Conservation (phyloP, 2,113 vertebrate genomes). For the Pomatostomus ruficeps region DNA sequence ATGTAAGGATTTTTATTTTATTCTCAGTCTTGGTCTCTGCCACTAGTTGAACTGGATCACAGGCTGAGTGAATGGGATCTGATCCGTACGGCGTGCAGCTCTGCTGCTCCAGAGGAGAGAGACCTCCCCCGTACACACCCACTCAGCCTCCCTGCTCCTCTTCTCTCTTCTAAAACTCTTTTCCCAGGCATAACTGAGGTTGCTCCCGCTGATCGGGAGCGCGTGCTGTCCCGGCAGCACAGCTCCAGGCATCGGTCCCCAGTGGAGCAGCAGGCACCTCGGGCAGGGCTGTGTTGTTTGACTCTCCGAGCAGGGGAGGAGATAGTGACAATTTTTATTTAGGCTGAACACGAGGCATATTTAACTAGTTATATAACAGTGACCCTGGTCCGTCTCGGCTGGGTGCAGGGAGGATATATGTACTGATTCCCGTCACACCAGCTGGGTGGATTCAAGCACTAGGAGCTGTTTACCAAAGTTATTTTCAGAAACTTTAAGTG, state of each 20-base stretch:
- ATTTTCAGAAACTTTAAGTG: constrained; percentile 43
- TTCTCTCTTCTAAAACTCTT: neutral
- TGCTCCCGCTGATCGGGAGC: neutral
- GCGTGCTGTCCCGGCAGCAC: neutral
- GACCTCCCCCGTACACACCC: constrained; percentile 7
- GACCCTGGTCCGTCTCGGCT: constrained; percentile 13
- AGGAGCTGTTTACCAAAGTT: constrained; percentile 54
- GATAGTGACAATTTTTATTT: constrained; percentile 25
- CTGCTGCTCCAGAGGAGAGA: neutral
- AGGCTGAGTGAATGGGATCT: constrained; percentile 17
- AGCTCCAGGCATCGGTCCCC: neutral
- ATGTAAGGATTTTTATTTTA: constrained; percentile 63
- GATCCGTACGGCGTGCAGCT: neutral
- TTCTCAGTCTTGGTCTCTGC: constrained; percentile 46
- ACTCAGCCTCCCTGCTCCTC: neutral
- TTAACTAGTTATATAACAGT: constrained; percentile 52
- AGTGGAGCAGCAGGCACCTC: neutral
- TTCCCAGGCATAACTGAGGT: neutral
- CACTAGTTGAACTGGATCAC: constrained; percentile 64
- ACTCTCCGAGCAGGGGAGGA: constrained; percentile 37
- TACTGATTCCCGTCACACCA: neutral
- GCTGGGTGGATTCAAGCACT: neutral
- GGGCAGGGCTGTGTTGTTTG: constrained; percentile 1
- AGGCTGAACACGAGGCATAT: constrained; percentile 25
- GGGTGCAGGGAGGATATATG: neutral